These are phyloP conservation scores for Strigamia transsilvanica DNA, from an alignment of 2,888 invertebrate species.

Conservation along the genomic window DNA sequence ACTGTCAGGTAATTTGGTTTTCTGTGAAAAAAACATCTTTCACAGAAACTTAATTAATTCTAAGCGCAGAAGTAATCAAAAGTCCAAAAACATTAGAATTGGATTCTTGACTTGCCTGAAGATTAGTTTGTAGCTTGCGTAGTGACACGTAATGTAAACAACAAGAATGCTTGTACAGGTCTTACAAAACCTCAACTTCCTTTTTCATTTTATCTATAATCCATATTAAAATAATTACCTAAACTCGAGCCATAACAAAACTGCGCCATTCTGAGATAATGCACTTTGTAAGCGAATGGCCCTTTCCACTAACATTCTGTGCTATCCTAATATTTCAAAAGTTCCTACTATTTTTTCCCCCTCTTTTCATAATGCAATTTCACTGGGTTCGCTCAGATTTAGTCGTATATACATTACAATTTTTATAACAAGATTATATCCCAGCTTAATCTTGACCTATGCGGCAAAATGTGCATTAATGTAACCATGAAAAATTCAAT, in stretches of 20 bases:
- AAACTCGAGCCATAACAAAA: neutral
- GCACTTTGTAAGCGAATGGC: conserved; percentile 42
- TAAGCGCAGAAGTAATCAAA: conserved; percentile 22
- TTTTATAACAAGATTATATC: conserved; percentile 37
- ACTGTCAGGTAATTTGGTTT: neutral
- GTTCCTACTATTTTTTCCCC: neutral
- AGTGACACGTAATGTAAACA: neutral
- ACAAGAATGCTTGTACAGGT: neutral
- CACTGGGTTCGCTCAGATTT: neutral
- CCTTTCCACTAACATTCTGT: conserved; percentile 12
- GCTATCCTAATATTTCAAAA: conserved; percentile 43
- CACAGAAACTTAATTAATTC: conserved; percentile 1
- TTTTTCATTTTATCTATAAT: neutral
- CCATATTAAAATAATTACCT: neutral
- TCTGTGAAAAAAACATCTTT: neutral
- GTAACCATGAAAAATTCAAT: conserved; percentile 47
- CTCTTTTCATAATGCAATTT: conserved; percentile 44
- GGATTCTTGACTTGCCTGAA: conserved; percentile 12
- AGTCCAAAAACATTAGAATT: conserved; percentile 42
- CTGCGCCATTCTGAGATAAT: conserved; percentile 23
- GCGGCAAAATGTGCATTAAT: conserved; percentile 22
- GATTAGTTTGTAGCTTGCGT: neutral
- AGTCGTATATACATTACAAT: conserved; percentile 47
- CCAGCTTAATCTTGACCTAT: conserved; percentile 39
- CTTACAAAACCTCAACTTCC: neutral